A percentile compares a stretch with the other conserved stretches of the same genome.
Evolutionary conservation across 1,140 invertebrate species (phyloP).

Genomic region (Orius insidiosus): DNA sequence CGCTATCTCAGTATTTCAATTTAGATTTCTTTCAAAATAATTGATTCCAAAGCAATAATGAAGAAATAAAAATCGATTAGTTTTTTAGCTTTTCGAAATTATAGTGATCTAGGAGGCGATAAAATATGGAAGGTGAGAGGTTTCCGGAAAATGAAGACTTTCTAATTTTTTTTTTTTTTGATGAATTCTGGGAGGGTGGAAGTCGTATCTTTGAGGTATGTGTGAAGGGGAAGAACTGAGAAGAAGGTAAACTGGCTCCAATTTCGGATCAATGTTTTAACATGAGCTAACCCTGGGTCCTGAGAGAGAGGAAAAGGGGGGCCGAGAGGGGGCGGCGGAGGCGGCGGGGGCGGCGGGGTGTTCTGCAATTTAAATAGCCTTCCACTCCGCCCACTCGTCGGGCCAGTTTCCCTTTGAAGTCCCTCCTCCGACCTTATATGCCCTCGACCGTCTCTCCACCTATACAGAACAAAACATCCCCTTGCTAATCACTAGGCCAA

Average conservation of each 20-base stretch:
- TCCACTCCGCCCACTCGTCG: slow-evolving; percentile 4
- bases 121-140: too few species aligned
- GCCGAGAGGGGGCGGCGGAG: background rate
- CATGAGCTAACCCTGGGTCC: slow-evolving; percentile 16
- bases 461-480: slow-evolving; percentile 11
- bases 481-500: slow-evolving; percentile 6
- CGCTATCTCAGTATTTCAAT: too few species aligned
- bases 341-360: slow-evolving; percentile 13
- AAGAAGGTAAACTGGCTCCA: slow-evolving; percentile 19
- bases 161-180: too few species aligned
- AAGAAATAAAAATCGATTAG: too few species aligned
- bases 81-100: too few species aligned
- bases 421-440: slow-evolving; percentile 7
- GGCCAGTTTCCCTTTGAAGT: slow-evolving; percentile 17
- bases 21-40: too few species aligned
- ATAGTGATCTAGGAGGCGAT: too few species aligned
- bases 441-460: background rate
- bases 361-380: slow-evolving; percentile 22
- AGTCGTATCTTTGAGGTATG: slow-evolving; percentile 1
- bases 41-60: too few species aligned
- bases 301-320: slow-evolving; percentile 3
- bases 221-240: background rate
- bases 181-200: too few species aligned
- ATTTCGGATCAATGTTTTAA: slow-evolving; percentile 23
- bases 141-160: too few species aligned